These are phyloP conservation scores for Astur gentilis DNA, from an alignment of 2,113 vertebrate species.

Conservation along the genomic window DNA sequence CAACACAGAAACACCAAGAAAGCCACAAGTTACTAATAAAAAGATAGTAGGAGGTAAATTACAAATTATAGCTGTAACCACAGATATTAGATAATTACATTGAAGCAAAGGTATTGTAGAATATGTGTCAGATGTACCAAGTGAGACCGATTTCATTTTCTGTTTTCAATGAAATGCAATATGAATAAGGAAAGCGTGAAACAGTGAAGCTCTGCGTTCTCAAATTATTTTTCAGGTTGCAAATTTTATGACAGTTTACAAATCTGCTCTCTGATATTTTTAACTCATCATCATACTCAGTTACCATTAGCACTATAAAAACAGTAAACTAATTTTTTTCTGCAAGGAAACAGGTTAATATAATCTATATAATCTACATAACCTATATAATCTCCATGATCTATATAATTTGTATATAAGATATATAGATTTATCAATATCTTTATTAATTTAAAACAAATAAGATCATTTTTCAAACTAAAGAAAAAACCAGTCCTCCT, in stretches of 20 bases:
- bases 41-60: neutral
- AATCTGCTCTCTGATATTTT: neutral
- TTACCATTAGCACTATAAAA: neutral
- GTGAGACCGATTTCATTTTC: conserved; percentile 26
- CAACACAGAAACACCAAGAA: neutral
- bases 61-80: conserved; percentile 15
- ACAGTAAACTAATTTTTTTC: neutral
- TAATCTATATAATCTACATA: neutral
- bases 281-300: neutral
- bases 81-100: conserved; percentile 13
- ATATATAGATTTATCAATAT: neutral
- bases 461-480: neutral
- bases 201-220: neutral
- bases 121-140: neutral
- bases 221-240: neutral
- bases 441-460: neutral
- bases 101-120: neutral
- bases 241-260: neutral
- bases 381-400: neutral
- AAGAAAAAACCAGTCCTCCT: neutral
- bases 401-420: neutral
- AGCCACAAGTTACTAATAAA: conserved; percentile 29
- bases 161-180: neutral
- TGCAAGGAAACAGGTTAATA: neutral
- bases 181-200: neutral